Percentiles rank a stretch among this genome's conserved stretches.
phyloP scores from a whole-genome alignment of 2,888 invertebrate species.

The Penaeus monodon region DNA sequence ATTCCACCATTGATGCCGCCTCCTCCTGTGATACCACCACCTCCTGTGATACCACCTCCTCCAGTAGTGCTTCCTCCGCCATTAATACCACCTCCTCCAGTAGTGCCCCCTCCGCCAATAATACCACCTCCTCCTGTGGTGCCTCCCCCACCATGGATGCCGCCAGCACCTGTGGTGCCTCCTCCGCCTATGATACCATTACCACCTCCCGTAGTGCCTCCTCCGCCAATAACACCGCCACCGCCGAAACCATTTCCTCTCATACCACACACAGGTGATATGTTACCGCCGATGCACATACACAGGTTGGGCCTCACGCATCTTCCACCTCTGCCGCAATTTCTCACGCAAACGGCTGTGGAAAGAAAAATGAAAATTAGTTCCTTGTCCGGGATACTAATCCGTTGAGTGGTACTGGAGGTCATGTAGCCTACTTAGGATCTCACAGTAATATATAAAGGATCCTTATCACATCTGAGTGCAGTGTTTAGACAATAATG shows the following conservation, averaged over 20 bases:
- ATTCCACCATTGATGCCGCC: not conserved
- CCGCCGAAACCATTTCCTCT: conserved; percentile 25
- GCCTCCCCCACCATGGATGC: too few relatives aligned
- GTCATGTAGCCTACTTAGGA: too few relatives aligned
- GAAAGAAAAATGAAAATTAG: not conserved
- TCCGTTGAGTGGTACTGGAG: not conserved
- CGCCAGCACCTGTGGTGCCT: not conserved
- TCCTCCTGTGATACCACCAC: not conserved
- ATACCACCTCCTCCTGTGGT: too few relatives aligned
- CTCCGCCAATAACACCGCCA: not conserved
- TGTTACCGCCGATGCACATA: conserved; percentile 76
- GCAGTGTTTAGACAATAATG: too few relatives aligned
- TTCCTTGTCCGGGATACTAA: not conserved
- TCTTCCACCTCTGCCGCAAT: conserved; percentile 67
- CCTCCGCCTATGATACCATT: not conserved
- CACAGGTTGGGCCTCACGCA: conserved; percentile 87
- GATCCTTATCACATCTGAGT: too few relatives aligned
- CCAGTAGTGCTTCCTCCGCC: not conserved
- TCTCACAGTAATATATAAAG: too few relatives aligned
- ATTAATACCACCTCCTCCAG: not conserved
- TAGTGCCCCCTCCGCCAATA: not conserved
- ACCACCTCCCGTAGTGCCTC: not conserved
- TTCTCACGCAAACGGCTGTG: conserved; percentile 61
- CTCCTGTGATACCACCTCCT: not conserved
- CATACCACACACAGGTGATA: conserved; percentile 61